Base-by-base conservation (phyloP, 1,140 invertebrate species). In the Zaprionus gabonicus region DNA sequence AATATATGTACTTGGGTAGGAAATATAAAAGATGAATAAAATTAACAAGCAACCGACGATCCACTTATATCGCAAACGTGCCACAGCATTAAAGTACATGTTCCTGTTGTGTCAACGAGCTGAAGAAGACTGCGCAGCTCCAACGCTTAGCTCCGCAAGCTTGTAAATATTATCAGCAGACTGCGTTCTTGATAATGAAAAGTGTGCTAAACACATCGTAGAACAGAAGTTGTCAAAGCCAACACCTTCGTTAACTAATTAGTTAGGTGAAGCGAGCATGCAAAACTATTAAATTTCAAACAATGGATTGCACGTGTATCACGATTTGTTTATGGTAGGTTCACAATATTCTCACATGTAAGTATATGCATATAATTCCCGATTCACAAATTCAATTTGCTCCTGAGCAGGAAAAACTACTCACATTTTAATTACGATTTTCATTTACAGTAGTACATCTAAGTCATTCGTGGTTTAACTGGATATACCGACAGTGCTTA, bases 41-140 rank as follows among this genome's bases (percentile, higher is more conserved):
- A 71, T 41, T 1, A 23, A 3, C 3, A 53, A 17, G 10, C 31
- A 27, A 23, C 3, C 44, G 41, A 75, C 53, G 34, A 71, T 27
- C 59, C 59, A 76, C 65, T 71, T 71, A 12, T 51, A 65, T 2
- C 34, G 73, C 60, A 60, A 55, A 12, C 17, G 68, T 12, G 31
- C 13, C 6, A 63, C 23, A 2, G 58, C 15, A 17, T 27, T 59
- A n/a, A 38, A 59, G 38, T 27, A 55, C 73, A 76, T 76, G 41
- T 15, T 58, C 17, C 31, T 17, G 1, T n/a, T 12, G 38, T 51
- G 17, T 5, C 20, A 44, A 63, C 60, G 56, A 15, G 6, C 38
- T 13, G 27, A 23, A 25, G 5, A 4, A 49, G 31, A 75, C 67
- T 71, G 51, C 36, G 9, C n/a, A 3, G n/a, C n/a, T 46, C 41